Evolutionary conservation across 2,888 invertebrate genomes (phyloP).

Genomic region (Coelogynopora nodosa): DNA sequence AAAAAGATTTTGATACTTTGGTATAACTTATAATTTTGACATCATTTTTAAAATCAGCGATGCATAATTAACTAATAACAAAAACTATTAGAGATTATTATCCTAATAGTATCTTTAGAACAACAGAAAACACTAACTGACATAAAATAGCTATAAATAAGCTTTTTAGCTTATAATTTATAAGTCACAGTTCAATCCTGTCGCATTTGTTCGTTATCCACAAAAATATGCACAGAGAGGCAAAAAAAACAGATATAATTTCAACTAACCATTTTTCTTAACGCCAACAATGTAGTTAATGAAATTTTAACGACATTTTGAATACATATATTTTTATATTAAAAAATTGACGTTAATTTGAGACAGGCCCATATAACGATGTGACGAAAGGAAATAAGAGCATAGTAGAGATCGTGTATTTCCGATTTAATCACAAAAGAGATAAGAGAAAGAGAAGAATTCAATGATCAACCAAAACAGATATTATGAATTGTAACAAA

Average conservation of each 20-base stretch:
- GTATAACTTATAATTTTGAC: neutral
- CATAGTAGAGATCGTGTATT: too few species aligned
- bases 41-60: neutral
- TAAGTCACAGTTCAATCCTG: neutral
- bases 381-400: too few species aligned
- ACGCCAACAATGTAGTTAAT: neutral
- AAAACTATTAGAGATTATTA: neutral
- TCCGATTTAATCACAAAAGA: too few species aligned
- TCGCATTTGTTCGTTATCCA: neutral
- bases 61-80: neutral
- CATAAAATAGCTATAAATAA: neutral
- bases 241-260: neutral
- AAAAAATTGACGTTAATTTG: neutral
- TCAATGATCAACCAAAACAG: too few species aligned
- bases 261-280: neutral
- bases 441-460: too few species aligned
- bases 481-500: too few species aligned
- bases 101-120: neutral
- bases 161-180: neutral
- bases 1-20: neutral
- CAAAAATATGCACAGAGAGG: neutral
- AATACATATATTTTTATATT: neutral
- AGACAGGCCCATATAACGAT: neutral
- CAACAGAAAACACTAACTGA: neutral
- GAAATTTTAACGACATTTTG: neutral